phyloP scores from a whole-genome alignment of 2,888 invertebrate genomes.

The Pristionchus fissidentatus region DNA sequence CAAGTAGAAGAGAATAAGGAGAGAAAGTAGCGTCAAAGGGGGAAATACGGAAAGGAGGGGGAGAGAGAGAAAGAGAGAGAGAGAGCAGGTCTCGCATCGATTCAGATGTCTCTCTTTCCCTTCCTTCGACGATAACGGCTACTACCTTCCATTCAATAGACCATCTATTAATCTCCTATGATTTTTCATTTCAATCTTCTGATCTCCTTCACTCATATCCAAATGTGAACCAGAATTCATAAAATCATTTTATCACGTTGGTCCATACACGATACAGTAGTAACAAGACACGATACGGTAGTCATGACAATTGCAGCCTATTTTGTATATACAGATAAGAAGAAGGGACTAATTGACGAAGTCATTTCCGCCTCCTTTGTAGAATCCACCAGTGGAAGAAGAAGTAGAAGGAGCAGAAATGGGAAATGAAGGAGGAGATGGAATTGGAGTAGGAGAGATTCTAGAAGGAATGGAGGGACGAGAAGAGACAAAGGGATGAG shows the following conservation, averaged over 20 bases:
- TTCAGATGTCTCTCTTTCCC: slow-evolving; percentile 18
- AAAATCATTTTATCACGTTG: slow-evolving; percentile 9
- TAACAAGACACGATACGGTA: slow-evolving; percentile 26
- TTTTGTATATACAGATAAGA: neutral
- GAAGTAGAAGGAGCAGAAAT: neutral
- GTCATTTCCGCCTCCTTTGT: slow-evolving; percentile 39
- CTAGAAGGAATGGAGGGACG: neutral
- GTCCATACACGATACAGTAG: neutral
- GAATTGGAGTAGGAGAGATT: neutral
- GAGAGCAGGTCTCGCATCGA: neutral
- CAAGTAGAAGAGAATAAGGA: neutral
- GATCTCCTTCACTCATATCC: too few relatives aligned
- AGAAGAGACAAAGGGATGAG: slow-evolving; percentile 9
- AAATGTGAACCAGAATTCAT: too few relatives aligned
- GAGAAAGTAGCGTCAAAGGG: neutral
- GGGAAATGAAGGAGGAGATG: slow-evolving; percentile 4
- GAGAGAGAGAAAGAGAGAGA: slow-evolving; percentile 24
- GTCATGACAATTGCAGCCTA: slow-evolving; percentile 37
- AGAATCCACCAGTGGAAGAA: slow-evolving; percentile 44
- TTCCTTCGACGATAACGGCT: neutral
- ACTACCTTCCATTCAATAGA: neutral
- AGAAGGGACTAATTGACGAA: slow-evolving; percentile 40
- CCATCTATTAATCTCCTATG: neutral
- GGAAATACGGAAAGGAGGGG: neutral
- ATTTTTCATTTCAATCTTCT: neutral